phyloP scores from a whole-genome alignment of 1,140 invertebrate genomes.

The Mamestra configurata region DNA sequence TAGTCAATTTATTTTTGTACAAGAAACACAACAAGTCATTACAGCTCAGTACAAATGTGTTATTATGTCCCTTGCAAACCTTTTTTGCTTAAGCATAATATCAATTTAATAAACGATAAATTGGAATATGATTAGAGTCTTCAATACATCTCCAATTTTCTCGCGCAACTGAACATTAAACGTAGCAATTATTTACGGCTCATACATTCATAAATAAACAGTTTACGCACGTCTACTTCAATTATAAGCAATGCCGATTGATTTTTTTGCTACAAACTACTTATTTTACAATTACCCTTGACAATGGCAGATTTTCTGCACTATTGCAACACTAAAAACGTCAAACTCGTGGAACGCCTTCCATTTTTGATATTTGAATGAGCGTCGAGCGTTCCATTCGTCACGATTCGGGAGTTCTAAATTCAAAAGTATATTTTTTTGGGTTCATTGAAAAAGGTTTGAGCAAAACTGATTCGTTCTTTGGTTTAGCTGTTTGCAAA shows the following conservation, averaged over 20 bases:
- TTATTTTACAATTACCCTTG: slow-evolving; percentile 72
- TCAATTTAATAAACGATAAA: slow-evolving; percentile 25
- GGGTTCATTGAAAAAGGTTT: slow-evolving; percentile 30
- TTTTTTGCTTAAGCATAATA: background rate
- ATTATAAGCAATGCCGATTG: slow-evolving; percentile 67
- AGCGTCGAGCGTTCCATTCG: slow-evolving; percentile 66
- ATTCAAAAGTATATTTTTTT: slow-evolving; percentile 66
- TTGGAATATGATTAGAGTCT: slow-evolving; percentile 45
- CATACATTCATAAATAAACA: slow-evolving; percentile 64
- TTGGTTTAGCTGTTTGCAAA: background rate
- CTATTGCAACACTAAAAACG: slow-evolving; percentile 73
- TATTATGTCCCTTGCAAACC: background rate
- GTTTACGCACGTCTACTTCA: slow-evolving; percentile 66
- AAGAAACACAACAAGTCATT: no score
- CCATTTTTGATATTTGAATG: slow-evolving; percentile 72
- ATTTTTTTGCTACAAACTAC: slow-evolving; percentile 73
- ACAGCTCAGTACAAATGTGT: slow-evolving; percentile 1
- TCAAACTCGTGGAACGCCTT: slow-evolving; percentile 80
- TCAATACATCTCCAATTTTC: slow-evolving; percentile 40
- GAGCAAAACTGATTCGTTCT: slow-evolving; percentile 23
- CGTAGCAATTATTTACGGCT: slow-evolving; percentile 65
- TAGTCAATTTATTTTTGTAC: background rate
- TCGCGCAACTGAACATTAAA: slow-evolving; percentile 50
- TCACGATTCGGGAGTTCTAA: slow-evolving; percentile 69
- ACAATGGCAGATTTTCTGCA: slow-evolving; percentile 74